phyloP scores from a whole-genome alignment of 1,140 invertebrate species.

The Caenorhabditis inopinata region DNA sequence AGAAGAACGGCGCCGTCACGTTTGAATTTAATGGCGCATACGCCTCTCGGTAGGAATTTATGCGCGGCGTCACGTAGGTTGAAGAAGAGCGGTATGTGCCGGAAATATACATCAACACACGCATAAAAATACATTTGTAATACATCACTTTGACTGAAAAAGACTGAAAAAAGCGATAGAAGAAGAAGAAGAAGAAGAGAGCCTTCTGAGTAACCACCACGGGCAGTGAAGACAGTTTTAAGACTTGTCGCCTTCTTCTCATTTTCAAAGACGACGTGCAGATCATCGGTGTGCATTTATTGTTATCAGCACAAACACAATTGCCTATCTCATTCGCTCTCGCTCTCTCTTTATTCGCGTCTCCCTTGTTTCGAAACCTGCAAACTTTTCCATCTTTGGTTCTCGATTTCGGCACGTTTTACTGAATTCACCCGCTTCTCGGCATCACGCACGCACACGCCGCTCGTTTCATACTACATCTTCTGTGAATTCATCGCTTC shows the following conservation, averaged over 20 bases:
- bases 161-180: neutral
- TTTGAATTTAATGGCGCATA: neutral
- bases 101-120: conserved; percentile 24
- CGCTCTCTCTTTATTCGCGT: neutral
- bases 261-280: neutral
- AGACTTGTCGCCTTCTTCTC: neutral
- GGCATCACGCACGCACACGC: neutral
- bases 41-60: neutral
- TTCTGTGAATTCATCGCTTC: neutral
- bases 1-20: conserved; percentile 10
- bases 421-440: conserved; percentile 14
- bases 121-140: neutral
- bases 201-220: no score
- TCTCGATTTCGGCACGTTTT: conserved; percentile 29
- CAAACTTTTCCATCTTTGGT: neutral
- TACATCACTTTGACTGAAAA: neutral
- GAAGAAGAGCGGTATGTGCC: neutral
- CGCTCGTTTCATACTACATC: neutral
- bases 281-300: conserved; percentile 7
- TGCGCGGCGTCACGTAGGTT: neutral
- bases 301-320: conserved; percentile 31
- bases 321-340: neutral
- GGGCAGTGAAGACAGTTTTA: no score
- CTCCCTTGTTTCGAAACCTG: neutral
- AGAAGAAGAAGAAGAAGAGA: neutral